Conservation (phyloP, 2,888 invertebrate species). For the Harpagoxenus sublaevis region DNA sequence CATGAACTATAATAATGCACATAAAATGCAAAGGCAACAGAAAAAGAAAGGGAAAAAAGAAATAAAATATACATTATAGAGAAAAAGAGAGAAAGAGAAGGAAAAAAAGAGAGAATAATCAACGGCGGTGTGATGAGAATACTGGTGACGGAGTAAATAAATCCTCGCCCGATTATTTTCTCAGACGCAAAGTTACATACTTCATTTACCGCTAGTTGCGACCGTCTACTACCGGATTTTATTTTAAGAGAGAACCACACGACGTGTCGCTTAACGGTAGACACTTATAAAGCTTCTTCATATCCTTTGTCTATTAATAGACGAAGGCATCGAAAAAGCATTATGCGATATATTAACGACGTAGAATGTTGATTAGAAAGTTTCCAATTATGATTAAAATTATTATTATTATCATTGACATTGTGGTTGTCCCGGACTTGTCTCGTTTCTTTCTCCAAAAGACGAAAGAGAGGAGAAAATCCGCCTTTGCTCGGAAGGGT, state of each 20-base stretch:
- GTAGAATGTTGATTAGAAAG: not conserved
- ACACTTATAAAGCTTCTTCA: not conserved
- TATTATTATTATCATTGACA: not conserved
- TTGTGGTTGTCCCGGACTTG: not conserved
- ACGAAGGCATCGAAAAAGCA: not conserved
- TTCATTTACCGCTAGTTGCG: constrained; percentile 10
- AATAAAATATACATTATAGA: no score
- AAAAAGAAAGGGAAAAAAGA: not conserved
- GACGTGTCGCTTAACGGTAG: not conserved
- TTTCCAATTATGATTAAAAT: not conserved
- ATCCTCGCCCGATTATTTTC: constrained; percentile 18
- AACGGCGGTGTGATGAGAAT: not conserved
- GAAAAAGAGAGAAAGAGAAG: not conserved
- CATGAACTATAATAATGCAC: no score
- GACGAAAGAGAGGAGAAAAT: no score
- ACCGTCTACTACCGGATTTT: constrained; percentile 27
- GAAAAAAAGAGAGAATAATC: not conserved
- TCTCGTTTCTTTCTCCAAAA: not conserved
- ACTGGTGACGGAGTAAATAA: constrained; percentile 14
- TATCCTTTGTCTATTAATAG: constrained; percentile 24
- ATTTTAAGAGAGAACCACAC: constrained; percentile 15
- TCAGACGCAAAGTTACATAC: constrained; percentile 36
- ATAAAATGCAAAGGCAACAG: no score
- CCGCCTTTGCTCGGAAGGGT: not conserved
- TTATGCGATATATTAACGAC: not conserved